phyloP scores from a whole-genome alignment of 2,888 invertebrate species.

The Ferrisia virgata region DNA sequence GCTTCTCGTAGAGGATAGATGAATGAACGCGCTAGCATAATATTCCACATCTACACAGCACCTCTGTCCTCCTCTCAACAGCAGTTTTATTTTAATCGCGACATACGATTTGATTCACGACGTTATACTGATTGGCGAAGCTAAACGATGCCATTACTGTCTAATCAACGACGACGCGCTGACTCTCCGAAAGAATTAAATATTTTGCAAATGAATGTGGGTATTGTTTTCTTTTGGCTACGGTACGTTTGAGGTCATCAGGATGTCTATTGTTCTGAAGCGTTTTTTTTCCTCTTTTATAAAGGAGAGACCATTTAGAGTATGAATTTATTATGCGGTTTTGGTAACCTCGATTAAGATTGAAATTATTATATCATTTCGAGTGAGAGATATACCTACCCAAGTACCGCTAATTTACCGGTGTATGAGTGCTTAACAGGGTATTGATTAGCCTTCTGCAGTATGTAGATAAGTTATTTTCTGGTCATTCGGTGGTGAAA shows the following conservation, averaged over 20 bases:
- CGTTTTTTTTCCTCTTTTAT: background rate
- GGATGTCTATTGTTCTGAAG: slow-evolving; percentile 11
- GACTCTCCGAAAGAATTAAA: background rate
- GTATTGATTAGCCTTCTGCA: background rate
- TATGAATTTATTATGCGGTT: background rate
- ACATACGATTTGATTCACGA: background rate
- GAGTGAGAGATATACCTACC: background rate
- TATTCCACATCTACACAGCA: no score
- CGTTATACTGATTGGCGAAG: background rate
- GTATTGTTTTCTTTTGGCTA: slow-evolving; percentile 33
- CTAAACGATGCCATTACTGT: background rate
- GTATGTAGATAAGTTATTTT: no score
- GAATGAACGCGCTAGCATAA: no score
- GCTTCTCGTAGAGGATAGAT: no score
- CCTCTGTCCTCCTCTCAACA: no score
- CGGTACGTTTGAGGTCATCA: slow-evolving; percentile 22
- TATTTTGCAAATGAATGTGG: slow-evolving; percentile 39
- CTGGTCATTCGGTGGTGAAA: no score
- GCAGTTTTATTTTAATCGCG: no score
- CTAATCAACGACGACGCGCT: background rate
- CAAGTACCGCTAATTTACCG: background rate
- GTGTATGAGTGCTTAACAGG: background rate
- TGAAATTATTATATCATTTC: background rate
- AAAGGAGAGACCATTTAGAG: background rate
- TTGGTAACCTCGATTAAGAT: background rate